Evolutionary conservation across 2,888 invertebrate genomes (phyloP).

Genomic region (Pterobdella sp.): DNA sequence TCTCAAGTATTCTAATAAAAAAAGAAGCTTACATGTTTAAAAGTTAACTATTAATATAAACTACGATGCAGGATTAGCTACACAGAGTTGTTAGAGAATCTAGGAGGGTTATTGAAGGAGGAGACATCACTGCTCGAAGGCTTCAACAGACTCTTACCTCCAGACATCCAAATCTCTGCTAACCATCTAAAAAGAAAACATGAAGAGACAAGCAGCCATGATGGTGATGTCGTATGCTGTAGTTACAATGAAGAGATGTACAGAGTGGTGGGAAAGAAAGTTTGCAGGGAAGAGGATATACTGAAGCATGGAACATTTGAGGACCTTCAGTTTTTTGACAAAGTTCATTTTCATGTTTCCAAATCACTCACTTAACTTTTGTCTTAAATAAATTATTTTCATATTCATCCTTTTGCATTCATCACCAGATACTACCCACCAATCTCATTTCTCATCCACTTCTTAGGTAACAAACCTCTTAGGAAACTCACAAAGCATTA

Average conservation of each 20-base stretch:
- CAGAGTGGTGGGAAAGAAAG: too few species aligned
- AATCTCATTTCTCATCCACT: neutral
- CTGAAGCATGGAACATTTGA: neutral
- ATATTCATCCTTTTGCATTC: neutral
- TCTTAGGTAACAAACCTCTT: constrained; percentile 26
- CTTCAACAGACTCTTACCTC: constrained; percentile 27
- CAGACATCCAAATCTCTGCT: constrained; percentile 12
- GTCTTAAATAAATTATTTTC: too few species aligned
- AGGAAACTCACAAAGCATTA: constrained; percentile 72
- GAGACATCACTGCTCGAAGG: constrained; percentile 23
- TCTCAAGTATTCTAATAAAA: neutral
- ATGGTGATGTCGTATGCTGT: constrained; percentile 4
- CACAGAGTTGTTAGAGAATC: constrained; percentile 12
- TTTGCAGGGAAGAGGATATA: too few species aligned
- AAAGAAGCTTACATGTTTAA: neutral
- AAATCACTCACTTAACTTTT: neutral
- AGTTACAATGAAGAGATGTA: too few species aligned
- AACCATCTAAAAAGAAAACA: neutral
- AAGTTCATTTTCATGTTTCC: neutral
- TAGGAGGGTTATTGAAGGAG: constrained; percentile 19
- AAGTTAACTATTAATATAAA: neutral
- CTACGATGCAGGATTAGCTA: constrained; percentile 18
- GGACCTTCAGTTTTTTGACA: constrained; percentile 5
- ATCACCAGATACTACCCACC: neutral
- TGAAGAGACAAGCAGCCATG: neutral